phyloP scores from a whole-genome alignment of 2,797 vertebrate species.

The Tapirus indicus region DNA sequence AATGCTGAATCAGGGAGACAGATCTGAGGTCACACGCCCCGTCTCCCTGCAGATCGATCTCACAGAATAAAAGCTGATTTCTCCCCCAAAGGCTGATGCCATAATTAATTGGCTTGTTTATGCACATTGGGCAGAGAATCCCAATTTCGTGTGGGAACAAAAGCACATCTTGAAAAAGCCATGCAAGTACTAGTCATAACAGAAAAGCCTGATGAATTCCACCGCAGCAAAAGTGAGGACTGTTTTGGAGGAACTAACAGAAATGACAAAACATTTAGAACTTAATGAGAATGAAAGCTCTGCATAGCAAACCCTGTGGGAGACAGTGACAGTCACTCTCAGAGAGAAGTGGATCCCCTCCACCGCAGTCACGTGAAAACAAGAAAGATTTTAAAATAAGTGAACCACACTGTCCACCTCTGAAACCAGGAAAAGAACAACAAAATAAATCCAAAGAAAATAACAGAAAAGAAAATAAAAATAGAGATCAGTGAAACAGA shows the following conservation, averaged over 20 bases:
- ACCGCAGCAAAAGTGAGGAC: not conserved
- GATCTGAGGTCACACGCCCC: no score
- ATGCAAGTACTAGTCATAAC: not conserved
- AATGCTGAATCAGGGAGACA: no score
- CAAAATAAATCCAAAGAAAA: slow-evolving; percentile 46
- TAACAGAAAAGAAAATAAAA: not conserved
- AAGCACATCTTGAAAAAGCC: not conserved
- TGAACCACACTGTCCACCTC: not conserved
- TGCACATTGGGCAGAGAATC: no score
- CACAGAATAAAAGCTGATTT: no score
- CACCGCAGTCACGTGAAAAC: not conserved
- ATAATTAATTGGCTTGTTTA: no score
- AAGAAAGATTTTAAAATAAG: not conserved
- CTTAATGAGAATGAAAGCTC: not conserved
- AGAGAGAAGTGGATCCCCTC: fast-evolving
- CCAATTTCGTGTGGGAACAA: no score
- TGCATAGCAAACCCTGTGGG: fast-evolving
- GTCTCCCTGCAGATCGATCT: no score
- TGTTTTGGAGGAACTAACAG: not conserved
- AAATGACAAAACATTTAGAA: not conserved
- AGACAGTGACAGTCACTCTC: not conserved
- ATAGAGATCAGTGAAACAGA: not conserved
- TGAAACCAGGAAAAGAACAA: slow-evolving; percentile 10
- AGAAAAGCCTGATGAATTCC: not conserved
- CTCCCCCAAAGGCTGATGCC: no score